A percentile compares a stretch with the other conserved stretches of the same genome.
Evolutionary conservation across 2,888 invertebrate genomes (phyloP).

Genomic region (Ramazzottius varieornatus): DNA sequence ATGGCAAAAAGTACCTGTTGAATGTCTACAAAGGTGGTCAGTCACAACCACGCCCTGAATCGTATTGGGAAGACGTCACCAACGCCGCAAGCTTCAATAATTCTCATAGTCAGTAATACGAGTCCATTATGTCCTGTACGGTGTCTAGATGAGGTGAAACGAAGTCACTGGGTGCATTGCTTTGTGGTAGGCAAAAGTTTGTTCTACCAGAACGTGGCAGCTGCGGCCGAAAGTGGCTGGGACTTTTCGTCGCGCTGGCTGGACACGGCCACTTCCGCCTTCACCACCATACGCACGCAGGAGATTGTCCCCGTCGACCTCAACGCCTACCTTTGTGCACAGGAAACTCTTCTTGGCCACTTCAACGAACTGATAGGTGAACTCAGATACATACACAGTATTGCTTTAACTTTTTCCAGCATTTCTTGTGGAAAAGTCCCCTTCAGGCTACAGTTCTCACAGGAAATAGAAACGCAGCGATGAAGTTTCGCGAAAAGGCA

Average conservation of each 20-base stretch:
- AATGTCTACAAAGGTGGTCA: conserved; percentile 46
- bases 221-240: conserved; percentile 83
- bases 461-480: not conserved
- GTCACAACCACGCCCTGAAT: conserved; percentile 61
- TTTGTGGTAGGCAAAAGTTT: too few species aligned
- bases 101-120: too few species aligned
- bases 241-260: conserved; percentile 47
- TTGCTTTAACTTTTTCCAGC: too few species aligned
- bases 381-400: not conserved
- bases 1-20: conserved; percentile 33
- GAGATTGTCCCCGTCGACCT: conserved; percentile 52
- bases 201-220: conserved; percentile 53
- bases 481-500: not conserved
- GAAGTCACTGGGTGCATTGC: too few species aligned
- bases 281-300: conserved; percentile 27
- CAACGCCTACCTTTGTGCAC: conserved; percentile 45
- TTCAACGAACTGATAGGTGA: conserved; percentile 27
- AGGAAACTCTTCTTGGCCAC: conserved; percentile 34
- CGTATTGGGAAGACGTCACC: conserved; percentile 33
- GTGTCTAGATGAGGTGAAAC: too few species aligned
- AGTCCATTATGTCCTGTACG: too few species aligned
- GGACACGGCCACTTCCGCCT: not conserved
- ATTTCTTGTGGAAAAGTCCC: too few species aligned
- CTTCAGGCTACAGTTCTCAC: too few species aligned
- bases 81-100: not conserved